These are phyloP conservation scores for Austrolebias charrua DNA, from an alignment of 2,797 vertebrate genomes.

Conservation along the genomic window DNA sequence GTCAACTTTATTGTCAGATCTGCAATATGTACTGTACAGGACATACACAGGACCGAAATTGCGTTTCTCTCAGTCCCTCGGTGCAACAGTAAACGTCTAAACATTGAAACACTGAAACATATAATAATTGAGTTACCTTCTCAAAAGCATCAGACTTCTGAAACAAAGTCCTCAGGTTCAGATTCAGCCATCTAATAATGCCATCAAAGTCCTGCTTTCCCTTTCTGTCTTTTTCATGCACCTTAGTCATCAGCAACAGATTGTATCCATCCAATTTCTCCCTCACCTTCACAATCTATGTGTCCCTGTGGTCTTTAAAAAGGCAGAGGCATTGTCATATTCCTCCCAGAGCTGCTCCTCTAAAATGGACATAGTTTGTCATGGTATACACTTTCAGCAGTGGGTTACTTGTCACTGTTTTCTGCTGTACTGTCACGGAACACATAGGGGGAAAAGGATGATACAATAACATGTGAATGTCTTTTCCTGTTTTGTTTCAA, in stretches of 20 bases:
- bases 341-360: background rate
- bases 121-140: background rate
- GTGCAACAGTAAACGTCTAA: no score
- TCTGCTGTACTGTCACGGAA: constrained; percentile 23
- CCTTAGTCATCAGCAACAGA: constrained; percentile 53
- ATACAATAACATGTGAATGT: constrained; percentile 48
- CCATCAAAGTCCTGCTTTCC: constrained; percentile 78
- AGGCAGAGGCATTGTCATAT: constrained; percentile 16
- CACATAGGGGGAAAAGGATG: constrained; percentile 63
- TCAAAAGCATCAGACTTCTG: background rate
- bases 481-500: constrained; percentile 2
- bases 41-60: no score
- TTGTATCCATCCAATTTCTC: constrained; percentile 64
- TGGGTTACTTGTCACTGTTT: constrained; percentile 19
- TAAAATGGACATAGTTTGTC: background rate
- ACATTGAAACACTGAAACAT: no score
- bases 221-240: constrained; percentile 47
- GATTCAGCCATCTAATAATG: constrained; percentile 43
- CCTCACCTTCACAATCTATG: constrained; percentile 44
- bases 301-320: constrained; percentile 30
- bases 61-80: no score
- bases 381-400: constrained; percentile 11
- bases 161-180: constrained; percentile 40
- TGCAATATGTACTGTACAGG: no score
- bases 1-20: no score